Evolutionary conservation across 2,888 invertebrate genomes (phyloP), one percentile per base, ranked within the genome.

Genomic region (Lycocerus yunnanus): DNA sequence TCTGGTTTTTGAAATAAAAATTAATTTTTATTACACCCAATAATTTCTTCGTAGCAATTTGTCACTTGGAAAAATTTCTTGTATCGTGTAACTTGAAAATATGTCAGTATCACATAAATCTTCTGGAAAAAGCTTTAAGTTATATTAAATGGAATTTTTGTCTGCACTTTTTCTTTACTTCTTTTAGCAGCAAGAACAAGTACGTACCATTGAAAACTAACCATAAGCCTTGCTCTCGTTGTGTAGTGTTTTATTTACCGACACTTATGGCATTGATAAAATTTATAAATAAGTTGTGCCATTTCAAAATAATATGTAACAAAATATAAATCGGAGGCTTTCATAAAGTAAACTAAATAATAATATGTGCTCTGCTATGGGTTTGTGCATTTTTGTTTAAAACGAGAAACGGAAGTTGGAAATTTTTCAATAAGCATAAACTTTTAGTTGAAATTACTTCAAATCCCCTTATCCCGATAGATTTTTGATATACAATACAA

Each of bases 391-490:
- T 43, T 43, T 43, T 43, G 13, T n/a, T 43, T 43, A 43, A 43
- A 43, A n/a, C n/a, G 43, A 43, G 43, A 43, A 43, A n/a, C 43
- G n/a, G n/a, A n/a, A 43, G 43, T 43, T 5, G 61, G 20, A 27
- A 18, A 15, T 14, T 63, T 60, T 60, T 60, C 15, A 18, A 63
- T 63, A 63, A 63, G 61, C 61, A 63, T 63, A 63, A 63, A 63
- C 20, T 63, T 63, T 11, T 63, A 18, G 18, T 18, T 8, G 18
- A 63, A 18, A 63, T 63, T 18, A 63, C 16, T 13, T 16, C 8
- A 63, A 63, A 63, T 63, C 61, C 61, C n/a, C 20, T 61, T 63
- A 63, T 63, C 61, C 61, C 18, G 20, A 20, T 63, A 63, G 61
- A 13, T n/a, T 63, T 13, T 63, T 18, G 61, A 18, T 63, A 15